Base-by-base conservation (phyloP, 2,888 invertebrate genomes). In the Dermolepida albohirtum region DNA sequence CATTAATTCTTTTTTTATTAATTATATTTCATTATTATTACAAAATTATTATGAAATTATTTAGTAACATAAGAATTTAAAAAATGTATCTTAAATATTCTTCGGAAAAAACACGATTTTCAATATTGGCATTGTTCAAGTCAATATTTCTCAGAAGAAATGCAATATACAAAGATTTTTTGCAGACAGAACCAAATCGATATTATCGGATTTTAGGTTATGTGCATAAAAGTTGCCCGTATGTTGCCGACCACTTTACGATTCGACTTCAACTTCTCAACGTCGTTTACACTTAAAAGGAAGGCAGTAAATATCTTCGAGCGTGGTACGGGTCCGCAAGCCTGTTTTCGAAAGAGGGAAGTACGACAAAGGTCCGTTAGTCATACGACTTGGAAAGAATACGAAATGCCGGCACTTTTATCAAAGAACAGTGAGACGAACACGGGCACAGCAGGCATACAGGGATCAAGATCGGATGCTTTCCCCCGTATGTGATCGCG, bases 131-230 rank as follows among this genome's bases (percentile, higher is more conserved):
- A 6, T 34, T 34, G 34, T 5, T 34, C 5, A 34, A 34, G 10
- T 7, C 34, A 8, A 7, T 34, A 34, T 34, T 34, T 34, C 34
- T 34, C 34, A 7, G 34, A 34, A 34, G 34, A 34, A 34, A 34
- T 29, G 6, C 29, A 29, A 34, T 2, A 34, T 34, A 34, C 34
- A 34, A 34, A 7, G 4, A 34, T 34, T 34, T 34, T 34, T 34
- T 34, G 29, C 6, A 7, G 6, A 34, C 34, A 2, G 34, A 34
- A 34, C 34, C 34, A 34, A 34, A 54, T 54, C 54, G 54, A 54
- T 44, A 10, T 44, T 62, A 62, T 62, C 47, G 59, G 47, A 62
- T 62, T 62, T 62, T 62, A 34, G 47, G 59, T 62, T 62, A 47
- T 47, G 47, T 49, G 47, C 39, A 62, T 34, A 6, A 62, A 47